A percentile compares a stretch with the other conserved stretches of the same genome.
Conservation (phyloP, 2,888 invertebrate genomes). For the Apeira syringaria region DNA sequence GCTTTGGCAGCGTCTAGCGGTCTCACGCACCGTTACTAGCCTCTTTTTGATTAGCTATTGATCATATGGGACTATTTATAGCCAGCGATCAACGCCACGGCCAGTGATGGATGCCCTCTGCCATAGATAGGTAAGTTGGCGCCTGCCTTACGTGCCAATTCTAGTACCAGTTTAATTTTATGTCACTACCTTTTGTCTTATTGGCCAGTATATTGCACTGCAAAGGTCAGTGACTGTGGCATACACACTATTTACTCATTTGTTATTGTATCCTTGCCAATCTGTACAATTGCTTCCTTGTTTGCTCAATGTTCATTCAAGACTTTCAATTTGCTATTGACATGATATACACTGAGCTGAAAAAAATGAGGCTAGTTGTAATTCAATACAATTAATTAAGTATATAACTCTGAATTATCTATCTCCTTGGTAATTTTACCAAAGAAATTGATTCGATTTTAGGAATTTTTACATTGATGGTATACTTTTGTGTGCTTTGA, state of each 20-base stretch:
- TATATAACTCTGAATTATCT: too few relatives aligned
- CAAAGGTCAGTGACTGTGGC: conserved; percentile 16
- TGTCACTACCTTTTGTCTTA: conserved; percentile 12
- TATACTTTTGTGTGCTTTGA: too few relatives aligned
- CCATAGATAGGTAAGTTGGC: conserved; percentile 20
- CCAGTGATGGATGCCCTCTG: conserved; percentile 38
- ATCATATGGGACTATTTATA: conserved; percentile 44
- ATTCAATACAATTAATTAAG: too few relatives aligned
- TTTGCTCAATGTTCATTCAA: conserved; percentile 22
- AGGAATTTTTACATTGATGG: too few relatives aligned
- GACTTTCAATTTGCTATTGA: conserved; percentile 18
- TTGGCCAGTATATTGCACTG: conserved; percentile 10
- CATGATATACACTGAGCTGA: too few relatives aligned
- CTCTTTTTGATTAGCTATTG: conserved; percentile 39
- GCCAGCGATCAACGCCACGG: conserved; percentile 37
- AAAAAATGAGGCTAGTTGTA: too few relatives aligned
- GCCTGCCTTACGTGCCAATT: conserved; percentile 12
- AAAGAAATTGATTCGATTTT: too few relatives aligned
- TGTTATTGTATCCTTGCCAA: conserved; percentile 21
- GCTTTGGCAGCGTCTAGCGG: conserved; percentile 31
- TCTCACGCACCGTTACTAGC: conserved; percentile 21
- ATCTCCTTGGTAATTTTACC: too few relatives aligned
- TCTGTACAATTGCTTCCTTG: conserved; percentile 24
- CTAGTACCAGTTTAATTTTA: conserved; percentile 18
- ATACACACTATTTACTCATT: conserved; percentile 6